phyloP scores from a whole-genome alignment of 2,113 vertebrate species.

The Tamias sibiricus region DNA sequence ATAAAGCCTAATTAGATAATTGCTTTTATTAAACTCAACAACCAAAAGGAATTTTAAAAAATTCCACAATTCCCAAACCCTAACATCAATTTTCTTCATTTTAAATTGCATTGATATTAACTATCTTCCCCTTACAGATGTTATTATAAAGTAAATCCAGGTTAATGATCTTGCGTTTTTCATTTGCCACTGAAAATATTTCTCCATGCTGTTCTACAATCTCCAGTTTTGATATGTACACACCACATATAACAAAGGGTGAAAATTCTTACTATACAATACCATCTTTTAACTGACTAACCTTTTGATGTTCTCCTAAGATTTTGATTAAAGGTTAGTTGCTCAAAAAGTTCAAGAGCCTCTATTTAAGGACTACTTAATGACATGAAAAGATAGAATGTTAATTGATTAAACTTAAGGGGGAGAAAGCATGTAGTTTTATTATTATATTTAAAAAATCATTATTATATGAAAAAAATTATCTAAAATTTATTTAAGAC shows the following conservation, averaged over 20 bases:
- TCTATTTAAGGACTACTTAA: not conserved
- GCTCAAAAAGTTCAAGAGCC: not conserved
- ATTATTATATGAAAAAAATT: not conserved
- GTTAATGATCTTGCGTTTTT: conserved; percentile 31
- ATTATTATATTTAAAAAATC: not conserved
- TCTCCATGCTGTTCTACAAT: not conserved
- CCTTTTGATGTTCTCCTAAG: not conserved
- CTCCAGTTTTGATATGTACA: not conserved
- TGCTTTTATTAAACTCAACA: not conserved
- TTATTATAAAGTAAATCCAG: not conserved
- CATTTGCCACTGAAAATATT: conserved; percentile 1
- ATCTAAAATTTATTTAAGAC: conserved; percentile 20
- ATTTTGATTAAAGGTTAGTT: not conserved
- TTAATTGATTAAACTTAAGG: not conserved
- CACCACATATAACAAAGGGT: not conserved
- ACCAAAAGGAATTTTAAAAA: not conserved
- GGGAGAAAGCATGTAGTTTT: not conserved
- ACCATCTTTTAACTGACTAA: conserved; percentile 7
- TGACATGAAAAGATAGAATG: not conserved
- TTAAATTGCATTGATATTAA: not conserved
- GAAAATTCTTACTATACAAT: not conserved
- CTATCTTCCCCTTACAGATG: not conserved
- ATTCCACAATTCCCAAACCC: not conserved
- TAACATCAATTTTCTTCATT: not conserved
- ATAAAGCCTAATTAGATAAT: not conserved